phyloP scores from a whole-genome alignment of 2,888 invertebrate species.

The Dione vanillae region DNA sequence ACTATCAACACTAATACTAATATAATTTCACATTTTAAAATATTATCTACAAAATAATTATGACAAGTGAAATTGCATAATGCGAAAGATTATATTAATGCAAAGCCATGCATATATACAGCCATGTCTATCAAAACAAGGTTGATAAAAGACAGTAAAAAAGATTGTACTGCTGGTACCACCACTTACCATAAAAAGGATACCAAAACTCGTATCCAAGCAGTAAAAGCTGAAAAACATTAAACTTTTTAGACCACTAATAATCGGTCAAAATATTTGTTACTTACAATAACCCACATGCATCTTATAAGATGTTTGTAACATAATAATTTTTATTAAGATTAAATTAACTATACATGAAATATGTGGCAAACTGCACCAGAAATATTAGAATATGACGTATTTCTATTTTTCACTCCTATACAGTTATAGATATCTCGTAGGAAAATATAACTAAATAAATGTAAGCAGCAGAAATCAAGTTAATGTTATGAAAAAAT shows the following conservation, averaged over 20 bases:
- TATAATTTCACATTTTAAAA: neutral
- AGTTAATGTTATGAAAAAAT: slow-evolving; percentile 26
- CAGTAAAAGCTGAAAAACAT: slow-evolving; percentile 82
- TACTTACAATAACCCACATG: slow-evolving; percentile 49
- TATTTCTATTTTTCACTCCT: neutral
- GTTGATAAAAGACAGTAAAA: slow-evolving; percentile 52
- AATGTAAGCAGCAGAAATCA: neutral
- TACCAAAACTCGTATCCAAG: slow-evolving; percentile 81
- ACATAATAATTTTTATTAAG: neutral
- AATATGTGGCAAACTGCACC: neutral
- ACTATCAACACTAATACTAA: neutral
- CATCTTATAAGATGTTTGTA: slow-evolving; percentile 26
- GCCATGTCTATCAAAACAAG: slow-evolving; percentile 55
- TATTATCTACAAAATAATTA: neutral
- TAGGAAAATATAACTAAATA: neutral
- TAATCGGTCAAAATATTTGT: slow-evolving; percentile 49
- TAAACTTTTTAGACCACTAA: slow-evolving; percentile 71
- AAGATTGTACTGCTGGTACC: slow-evolving; percentile 78
- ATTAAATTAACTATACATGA: neutral
- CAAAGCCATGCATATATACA: slow-evolving; percentile 46
- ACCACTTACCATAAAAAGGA: slow-evolving; percentile 81
- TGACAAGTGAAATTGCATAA: slow-evolving; percentile 32
- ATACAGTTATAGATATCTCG: neutral
- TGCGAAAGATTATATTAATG: slow-evolving; percentile 25
- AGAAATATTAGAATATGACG: neutral